Percentiles rank a stretch among this genome's conserved stretches.
These are phyloP conservation scores for Globia sparganii DNA, from an alignment of 2,888 invertebrate genomes.

Conservation along the genomic window DNA sequence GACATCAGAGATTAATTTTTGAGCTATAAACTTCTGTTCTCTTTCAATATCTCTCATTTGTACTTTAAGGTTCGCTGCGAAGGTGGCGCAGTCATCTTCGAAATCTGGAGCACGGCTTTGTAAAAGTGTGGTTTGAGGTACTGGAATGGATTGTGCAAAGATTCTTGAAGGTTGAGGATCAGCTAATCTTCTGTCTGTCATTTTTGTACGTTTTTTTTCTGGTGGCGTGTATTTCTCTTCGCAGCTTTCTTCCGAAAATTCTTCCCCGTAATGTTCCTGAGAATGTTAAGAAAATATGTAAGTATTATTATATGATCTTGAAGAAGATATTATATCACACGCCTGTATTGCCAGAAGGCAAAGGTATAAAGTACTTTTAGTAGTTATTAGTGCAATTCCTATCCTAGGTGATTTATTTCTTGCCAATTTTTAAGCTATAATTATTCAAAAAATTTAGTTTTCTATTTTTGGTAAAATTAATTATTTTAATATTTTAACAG, in stretches of 20 bases:
- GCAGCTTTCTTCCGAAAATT: constrained; percentile 29
- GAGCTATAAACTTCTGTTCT: constrained; percentile 52
- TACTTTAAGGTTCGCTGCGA: constrained; percentile 46
- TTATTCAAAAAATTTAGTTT: too few species aligned
- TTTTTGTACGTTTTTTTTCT: constrained; percentile 18
- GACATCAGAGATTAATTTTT: constrained; percentile 54
- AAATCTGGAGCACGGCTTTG: constrained; percentile 4
- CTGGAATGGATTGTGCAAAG: constrained; percentile 42
- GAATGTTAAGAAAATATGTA: not conserved
- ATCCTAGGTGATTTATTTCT: too few species aligned
- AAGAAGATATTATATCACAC: too few species aligned
- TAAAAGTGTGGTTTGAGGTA: constrained; percentile 22
- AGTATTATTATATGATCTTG: too few species aligned
- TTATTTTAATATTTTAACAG: too few species aligned
- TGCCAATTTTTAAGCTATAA: too few species aligned
- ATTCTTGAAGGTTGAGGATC: constrained; percentile 21
- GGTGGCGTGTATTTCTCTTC: constrained; percentile 38
- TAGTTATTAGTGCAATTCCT: too few species aligned
- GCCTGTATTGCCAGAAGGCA: not conserved
- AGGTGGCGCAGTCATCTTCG: constrained; percentile 53
- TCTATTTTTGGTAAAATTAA: too few species aligned
- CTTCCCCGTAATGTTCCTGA: constrained; percentile 35
- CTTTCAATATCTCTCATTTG: constrained; percentile 46
- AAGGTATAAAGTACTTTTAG: too few species aligned
- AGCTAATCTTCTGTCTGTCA: not conserved